Conservation (phyloP, 2,113 vertebrate species). For the Colinus virginianus region DNA sequence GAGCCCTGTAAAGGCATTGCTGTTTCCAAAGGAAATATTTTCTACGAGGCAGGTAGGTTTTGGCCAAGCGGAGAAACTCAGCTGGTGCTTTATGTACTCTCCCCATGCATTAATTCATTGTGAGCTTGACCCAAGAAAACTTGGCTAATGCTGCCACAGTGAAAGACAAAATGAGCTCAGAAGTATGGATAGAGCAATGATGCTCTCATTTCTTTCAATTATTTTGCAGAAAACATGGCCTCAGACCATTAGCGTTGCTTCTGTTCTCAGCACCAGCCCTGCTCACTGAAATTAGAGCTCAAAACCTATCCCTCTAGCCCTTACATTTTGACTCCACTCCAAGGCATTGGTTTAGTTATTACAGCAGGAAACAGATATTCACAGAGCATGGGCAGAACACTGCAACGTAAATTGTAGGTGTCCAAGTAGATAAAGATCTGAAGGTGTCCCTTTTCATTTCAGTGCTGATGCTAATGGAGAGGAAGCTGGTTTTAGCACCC, state of each 20-base stretch:
- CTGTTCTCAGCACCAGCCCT: neutral
- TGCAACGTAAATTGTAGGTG: neutral
- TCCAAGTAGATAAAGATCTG: neutral
- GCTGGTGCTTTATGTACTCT: neutral
- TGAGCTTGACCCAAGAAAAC: neutral
- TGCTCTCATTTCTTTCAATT: neutral
- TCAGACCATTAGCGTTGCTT: neutral
- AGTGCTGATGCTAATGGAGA: neutral
- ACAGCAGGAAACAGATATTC: neutral
- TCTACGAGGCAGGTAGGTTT: neutral
- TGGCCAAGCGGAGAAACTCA: neutral
- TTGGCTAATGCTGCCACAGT: neutral
- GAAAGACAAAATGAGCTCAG: neutral
- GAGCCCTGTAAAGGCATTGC: neutral
- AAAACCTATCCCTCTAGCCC: neutral
- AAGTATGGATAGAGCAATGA: neutral
- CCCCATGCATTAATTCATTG: neutral
- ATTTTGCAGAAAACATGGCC: neutral
- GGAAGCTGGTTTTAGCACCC: constrained; percentile 28
- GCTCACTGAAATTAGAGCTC: neutral
- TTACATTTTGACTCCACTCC: neutral
- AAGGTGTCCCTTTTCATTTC: constrained; percentile 8
- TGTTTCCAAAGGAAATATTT: neutral
- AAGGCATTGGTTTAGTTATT: neutral
- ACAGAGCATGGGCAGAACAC: neutral